phyloP scores from a whole-genome alignment of 1,140 invertebrate species.

The Drosophila saltans region DNA sequence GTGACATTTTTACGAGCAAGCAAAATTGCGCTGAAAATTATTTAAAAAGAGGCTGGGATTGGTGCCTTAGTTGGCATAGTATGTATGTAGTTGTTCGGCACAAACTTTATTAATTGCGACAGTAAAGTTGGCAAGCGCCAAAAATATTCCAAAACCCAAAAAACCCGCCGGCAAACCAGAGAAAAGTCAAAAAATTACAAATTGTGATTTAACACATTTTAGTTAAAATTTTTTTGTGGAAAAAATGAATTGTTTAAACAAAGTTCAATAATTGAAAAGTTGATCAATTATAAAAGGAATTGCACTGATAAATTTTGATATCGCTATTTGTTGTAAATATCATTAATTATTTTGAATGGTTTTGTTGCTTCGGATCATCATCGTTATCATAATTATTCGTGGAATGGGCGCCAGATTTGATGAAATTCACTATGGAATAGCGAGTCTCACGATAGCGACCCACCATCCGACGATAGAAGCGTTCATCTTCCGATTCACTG shows the following conservation, averaged over 20 bases:
- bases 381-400: neutral
- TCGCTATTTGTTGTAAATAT: neutral
- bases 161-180: too few species aligned
- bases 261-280: neutral
- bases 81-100: constrained; percentile 32
- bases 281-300: neutral
- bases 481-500: constrained; percentile 7
- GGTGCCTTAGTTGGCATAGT: constrained; percentile 16
- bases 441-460: neutral
- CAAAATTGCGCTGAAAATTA: constrained; percentile 58
- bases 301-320: constrained; percentile 5
- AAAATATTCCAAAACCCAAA: constrained; percentile 9
- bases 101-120: constrained; percentile 79
- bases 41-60: constrained; percentile 28
- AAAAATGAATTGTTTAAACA: neutral
- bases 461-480: constrained; percentile 1
- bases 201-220: neutral
- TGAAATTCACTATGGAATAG: neutral
- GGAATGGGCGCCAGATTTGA: neutral
- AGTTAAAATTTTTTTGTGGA: neutral
- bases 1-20: constrained; percentile 51
- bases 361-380: neutral
- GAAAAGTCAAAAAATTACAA: neutral
- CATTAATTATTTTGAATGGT: neutral
- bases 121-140: constrained; percentile 52